Evolutionary conservation across 2,797 vertebrate genomes (phyloP), one percentile per base, ranked within the genome.

Genomic region (Dipus sagitta): DNA sequence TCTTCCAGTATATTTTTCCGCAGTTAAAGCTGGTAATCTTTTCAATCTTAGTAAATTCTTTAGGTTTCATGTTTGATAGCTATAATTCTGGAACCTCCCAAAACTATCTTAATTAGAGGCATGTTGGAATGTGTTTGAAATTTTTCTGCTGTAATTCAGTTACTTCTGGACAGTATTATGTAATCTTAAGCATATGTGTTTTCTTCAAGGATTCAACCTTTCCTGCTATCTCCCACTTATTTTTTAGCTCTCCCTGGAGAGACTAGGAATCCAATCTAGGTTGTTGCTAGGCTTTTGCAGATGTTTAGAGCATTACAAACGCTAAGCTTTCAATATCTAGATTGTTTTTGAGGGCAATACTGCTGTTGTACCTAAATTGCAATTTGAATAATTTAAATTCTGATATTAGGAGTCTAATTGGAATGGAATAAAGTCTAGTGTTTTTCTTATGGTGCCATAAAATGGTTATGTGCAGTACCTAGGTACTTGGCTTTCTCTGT

Each of bases 81-180:
- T 97, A 93, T 96, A 95, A 95, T 93, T 96, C 88, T 96, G 96
- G 90, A 96, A 93, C 90, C 91, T 96, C 92, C 91, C 87, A 95
- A 96, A 96, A 93, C 95, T 94, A 47, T 95, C 94, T 96, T 96
- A 96, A 96, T 97, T 96, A 96, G 78, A 96, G 96, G 93, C 96
- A 86, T 96, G 97, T 97, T 95, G 79, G 92, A 97, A 97, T 97
- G 96, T 94, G 95, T 96, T 97, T 96, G 96, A 93, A 96, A 93
- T 93, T 93, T 96, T 96, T 97, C 92, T 96, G 84, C 78, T 92
- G 20, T 87, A 93, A 75, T 94, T 94, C 62, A 81, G 88, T 95
- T 96, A 95, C 94, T 96, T 95, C 75, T 96, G 91, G 65, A 89
- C 68, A 93, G 89, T 94, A 88, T 97, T 96, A 97, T 95, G 96